These are phyloP conservation scores for Heliangelus exortis DNA, from an alignment of 2,797 vertebrate genomes.

Conservation along the genomic window DNA sequence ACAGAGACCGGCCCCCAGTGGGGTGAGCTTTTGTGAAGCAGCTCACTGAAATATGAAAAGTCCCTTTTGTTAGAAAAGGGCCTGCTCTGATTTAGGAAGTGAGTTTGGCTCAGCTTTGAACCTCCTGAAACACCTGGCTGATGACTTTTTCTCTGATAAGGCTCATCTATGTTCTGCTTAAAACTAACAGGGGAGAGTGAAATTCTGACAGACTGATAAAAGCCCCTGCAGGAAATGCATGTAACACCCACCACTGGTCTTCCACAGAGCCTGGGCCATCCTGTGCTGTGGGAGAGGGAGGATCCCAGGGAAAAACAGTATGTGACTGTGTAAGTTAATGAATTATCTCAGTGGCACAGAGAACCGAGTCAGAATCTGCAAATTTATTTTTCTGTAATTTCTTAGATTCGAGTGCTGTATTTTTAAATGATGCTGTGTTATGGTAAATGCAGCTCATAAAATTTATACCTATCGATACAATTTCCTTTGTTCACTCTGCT, in stretches of 20 bases:
- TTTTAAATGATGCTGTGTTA: not conserved
- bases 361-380: not conserved
- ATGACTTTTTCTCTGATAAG: not conserved
- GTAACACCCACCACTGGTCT: not conserved
- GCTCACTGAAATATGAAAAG: not conserved
- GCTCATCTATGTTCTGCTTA: not conserved
- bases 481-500: not conserved
- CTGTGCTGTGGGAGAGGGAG: not conserved
- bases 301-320: not conserved
- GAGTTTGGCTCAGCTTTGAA: not conserved
- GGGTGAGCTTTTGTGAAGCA: not conserved
- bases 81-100: not conserved
- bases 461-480: not conserved
- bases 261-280: not conserved
- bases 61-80: not conserved
- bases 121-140: not conserved
- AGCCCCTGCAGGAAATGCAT: not conserved
- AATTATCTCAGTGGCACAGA: accelerated
- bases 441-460: not conserved
- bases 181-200: not conserved
- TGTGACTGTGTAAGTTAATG: not conserved
- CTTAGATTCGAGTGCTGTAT: not conserved
- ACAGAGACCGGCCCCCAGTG: not conserved
- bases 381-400: not conserved
- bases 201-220: not conserved